Conservation (phyloP, 2,113 vertebrate species). For the Polypterus senegalus region DNA sequence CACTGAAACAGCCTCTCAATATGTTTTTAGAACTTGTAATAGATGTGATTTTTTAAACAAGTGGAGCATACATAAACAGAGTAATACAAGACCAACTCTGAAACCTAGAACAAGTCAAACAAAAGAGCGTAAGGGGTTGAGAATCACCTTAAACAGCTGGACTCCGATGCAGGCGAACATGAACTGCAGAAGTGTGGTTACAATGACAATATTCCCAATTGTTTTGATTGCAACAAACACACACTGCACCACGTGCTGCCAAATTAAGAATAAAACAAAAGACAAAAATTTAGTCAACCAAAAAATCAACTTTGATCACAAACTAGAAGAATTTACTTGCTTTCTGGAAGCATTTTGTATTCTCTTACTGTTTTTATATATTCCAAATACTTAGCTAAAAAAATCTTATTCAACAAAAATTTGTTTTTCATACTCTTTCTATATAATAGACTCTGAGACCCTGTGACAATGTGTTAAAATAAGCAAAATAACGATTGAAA, state of each 20-base stretch:
- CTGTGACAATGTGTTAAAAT: neutral
- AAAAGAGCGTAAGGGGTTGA: too few species aligned
- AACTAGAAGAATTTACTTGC: too few species aligned
- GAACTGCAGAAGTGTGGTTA: conserved; percentile 86
- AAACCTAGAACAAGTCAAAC: neutral
- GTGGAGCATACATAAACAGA: neutral
- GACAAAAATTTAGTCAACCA: neutral
- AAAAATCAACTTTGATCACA: too few species aligned
- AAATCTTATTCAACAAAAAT: too few species aligned
- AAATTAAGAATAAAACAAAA: conserved; percentile 1
- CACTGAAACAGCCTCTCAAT: too few species aligned
- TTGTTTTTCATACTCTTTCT: too few species aligned
- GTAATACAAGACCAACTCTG: neutral
- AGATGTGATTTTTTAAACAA: neutral
- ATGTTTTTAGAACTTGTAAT: too few species aligned
- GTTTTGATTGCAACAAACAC: conserved; percentile 96
- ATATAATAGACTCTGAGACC: neutral
- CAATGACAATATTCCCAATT: conserved; percentile 91
- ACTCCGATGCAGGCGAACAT: conserved; percentile 95
- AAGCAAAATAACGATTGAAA: too few species aligned
- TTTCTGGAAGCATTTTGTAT: too few species aligned
- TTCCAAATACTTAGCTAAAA: too few species aligned
- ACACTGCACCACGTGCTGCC: conserved; percentile 93
- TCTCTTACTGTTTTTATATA: too few species aligned
- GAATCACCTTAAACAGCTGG: conserved; percentile 86